A percentile compares a stretch with the other conserved stretches of the same genome.
These are phyloP conservation scores for Malurus elegans DNA, from an alignment of 2,113 vertebrate genomes.

Conservation along the genomic window DNA sequence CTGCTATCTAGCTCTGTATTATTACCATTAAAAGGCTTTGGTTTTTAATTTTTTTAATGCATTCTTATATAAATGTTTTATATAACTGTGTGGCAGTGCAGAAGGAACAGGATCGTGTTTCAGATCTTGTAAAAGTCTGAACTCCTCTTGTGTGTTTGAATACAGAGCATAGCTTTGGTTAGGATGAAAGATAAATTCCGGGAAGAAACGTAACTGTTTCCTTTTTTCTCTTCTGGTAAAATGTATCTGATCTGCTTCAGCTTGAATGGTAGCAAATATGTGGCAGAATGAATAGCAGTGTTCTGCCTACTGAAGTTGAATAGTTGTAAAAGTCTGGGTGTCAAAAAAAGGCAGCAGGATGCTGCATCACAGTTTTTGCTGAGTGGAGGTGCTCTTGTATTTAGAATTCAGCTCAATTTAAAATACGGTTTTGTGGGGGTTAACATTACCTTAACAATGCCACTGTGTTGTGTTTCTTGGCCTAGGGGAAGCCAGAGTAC, in stretches of 20 bases:
- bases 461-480: neutral
- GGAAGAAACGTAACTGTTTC: neutral
- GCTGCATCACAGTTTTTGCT: neutral
- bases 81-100: neutral
- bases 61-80: neutral
- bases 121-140: neutral
- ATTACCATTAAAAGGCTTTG: neutral
- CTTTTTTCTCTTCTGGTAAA: neutral
- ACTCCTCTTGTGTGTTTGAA: neutral
- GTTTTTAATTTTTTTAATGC: neutral
- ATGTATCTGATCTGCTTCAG: neutral
- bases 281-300: neutral
- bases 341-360: neutral
- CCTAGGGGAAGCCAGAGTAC: neutral
- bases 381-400: neutral
- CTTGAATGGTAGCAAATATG: neutral
- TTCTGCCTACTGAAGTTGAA: neutral
- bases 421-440: accelerated
- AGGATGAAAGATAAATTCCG: neutral
- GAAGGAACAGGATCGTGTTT: neutral
- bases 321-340: neutral
- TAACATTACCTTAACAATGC: neutral
- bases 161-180: neutral
- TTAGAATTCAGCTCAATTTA: neutral
- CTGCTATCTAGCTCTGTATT: neutral